phyloP scores from a whole-genome alignment of 37 sponge, comb jelly and placozoan genomes.

The Theonella swinhoei region DNA sequence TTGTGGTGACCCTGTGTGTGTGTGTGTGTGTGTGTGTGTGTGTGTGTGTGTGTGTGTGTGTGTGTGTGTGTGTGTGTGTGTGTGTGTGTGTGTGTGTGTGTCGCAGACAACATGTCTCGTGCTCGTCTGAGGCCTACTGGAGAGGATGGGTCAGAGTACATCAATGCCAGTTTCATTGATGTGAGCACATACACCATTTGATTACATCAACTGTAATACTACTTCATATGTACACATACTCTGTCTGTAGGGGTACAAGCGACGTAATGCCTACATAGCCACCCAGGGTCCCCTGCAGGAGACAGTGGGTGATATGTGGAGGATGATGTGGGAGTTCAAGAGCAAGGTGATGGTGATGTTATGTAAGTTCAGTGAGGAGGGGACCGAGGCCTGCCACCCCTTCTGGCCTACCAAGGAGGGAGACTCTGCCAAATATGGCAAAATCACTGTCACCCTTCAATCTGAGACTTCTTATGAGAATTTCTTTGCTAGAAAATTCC shows the following conservation, averaged over 20 bases:
- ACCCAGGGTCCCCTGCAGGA: constrained; percentile 61
- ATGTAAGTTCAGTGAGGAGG: constrained; percentile 42
- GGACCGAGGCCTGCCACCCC: constrained; percentile 35
- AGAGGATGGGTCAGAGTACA: constrained; percentile 63
- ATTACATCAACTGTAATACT: neutral
- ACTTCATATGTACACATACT: neutral
- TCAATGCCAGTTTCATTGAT: constrained; percentile 81
- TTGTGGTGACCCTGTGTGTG: neutral
- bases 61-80: too few species aligned
- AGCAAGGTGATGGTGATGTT: constrained; percentile 47
- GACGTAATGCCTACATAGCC: constrained; percentile 73
- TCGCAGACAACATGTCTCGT: constrained; percentile 60
- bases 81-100: too few species aligned
- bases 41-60: neutral
- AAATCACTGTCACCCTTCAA: constrained; percentile 59
- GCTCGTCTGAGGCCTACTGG: constrained; percentile 55
- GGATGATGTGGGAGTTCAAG: constrained; percentile 68
- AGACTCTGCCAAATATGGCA: constrained; percentile 48
- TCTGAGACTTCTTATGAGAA: constrained; percentile 21
- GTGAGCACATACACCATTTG: constrained; percentile 21
- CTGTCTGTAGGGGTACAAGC: constrained; percentile 65
- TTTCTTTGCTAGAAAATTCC: constrained; percentile 28
- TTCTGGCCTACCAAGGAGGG: constrained; percentile 64
- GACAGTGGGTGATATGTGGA: constrained; percentile 61
- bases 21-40: neutral